Evolutionary conservation across 1,140 invertebrate species (phyloP).

Genomic region (Aphelenchoides avenae): DNA sequence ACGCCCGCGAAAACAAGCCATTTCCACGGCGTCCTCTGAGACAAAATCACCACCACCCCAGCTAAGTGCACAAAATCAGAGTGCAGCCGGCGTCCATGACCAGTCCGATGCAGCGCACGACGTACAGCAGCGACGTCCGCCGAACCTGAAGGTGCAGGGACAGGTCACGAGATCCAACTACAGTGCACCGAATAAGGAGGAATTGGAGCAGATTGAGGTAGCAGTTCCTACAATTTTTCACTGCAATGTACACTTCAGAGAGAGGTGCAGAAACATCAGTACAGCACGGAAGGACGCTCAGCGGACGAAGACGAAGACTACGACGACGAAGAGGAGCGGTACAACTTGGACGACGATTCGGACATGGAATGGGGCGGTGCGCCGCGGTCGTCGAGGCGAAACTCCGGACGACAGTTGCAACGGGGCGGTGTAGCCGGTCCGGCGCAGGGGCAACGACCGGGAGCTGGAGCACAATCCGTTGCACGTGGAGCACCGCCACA

Average conservation of each 20-base stretch:
- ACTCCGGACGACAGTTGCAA: too few relatives aligned
- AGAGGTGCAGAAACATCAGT: slow-evolving; percentile 28
- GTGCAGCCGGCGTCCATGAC: too few relatives aligned
- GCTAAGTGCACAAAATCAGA: too few relatives aligned
- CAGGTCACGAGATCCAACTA: too few relatives aligned
- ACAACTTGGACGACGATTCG: neutral
- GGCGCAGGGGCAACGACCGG: slow-evolving; percentile 7
- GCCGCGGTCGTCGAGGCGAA: too few relatives aligned
- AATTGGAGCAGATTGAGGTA: slow-evolving; percentile 41
- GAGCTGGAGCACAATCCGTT: slow-evolving; percentile 5
- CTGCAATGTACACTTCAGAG: slow-evolving; percentile 10
- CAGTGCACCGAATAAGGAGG: slow-evolving; percentile 34
- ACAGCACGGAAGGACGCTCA: slow-evolving; percentile 15
- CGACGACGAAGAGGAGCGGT: slow-evolving; percentile 25
- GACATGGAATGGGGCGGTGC: slow-evolving; percentile 6
- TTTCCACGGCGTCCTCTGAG: too few relatives aligned
- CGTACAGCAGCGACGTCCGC: too few relatives aligned
- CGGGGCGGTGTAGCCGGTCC: too few relatives aligned
- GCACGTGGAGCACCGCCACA: neutral
- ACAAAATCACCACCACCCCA: too few relatives aligned
- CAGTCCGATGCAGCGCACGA: too few relatives aligned
- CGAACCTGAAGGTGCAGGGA: slow-evolving; percentile 9
- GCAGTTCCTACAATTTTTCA: too few relatives aligned
- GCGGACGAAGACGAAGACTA: slow-evolving; percentile 2
- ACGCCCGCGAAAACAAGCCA: too few relatives aligned